These are phyloP conservation scores for Daubentonia madagascariensis DNA, from an alignment of 2,113 vertebrate species.

Conservation along the genomic window DNA sequence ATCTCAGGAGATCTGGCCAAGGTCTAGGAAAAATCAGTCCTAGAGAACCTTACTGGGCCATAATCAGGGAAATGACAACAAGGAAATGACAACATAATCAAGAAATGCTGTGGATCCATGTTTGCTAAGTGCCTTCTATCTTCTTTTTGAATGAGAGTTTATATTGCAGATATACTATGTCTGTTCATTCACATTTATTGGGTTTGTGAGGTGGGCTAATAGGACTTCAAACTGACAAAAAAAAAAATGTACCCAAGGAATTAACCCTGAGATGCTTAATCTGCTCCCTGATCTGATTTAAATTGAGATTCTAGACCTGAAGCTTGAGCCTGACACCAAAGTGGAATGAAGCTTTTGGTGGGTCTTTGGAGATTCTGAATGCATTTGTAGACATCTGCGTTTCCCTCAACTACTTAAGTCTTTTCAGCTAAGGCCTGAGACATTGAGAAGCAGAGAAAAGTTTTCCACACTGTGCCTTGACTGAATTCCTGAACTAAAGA, in stretches of 20 bases:
- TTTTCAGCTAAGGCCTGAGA: not conserved
- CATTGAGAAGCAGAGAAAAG: not conserved
- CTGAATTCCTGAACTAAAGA: not conserved
- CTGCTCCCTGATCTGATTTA: not conserved
- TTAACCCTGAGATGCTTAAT: not conserved
- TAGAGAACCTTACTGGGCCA: not conserved
- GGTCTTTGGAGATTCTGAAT: not conserved
- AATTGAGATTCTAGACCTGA: not conserved
- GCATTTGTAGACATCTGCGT: not conserved
- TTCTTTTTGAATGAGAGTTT: not conserved
- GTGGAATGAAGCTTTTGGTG: not conserved
- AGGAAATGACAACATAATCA: not conserved
- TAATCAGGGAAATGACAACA: not conserved
- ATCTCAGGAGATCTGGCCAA: not conserved
- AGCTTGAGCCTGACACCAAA: not conserved
- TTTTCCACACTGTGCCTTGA: not conserved
- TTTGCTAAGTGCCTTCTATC: not conserved
- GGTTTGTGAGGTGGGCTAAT: not conserved
- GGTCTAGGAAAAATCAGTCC: not conserved
- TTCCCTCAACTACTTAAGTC: not conserved
- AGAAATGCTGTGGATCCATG: not conserved
- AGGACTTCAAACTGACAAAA: not conserved
- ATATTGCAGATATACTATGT: not conserved
- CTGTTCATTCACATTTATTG: not conserved
- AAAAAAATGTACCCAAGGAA: not conserved